phyloP scores from a whole-genome alignment of 2,113 vertebrate genomes.

The Actenoides lindsayi region DNA sequence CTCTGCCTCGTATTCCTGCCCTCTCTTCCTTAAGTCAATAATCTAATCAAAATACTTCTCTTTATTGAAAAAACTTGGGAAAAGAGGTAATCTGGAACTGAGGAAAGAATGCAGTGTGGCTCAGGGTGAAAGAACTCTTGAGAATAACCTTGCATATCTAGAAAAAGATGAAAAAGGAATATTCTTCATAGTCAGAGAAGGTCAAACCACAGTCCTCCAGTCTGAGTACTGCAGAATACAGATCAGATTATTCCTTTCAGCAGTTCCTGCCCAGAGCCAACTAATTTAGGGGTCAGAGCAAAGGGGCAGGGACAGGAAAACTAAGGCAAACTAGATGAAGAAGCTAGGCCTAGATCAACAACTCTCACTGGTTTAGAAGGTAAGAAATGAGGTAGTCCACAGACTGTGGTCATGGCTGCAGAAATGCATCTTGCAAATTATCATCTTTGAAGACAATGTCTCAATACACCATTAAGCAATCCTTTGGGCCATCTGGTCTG shows the following conservation, averaged over 20 bases:
- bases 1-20: not conserved
- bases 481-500: not conserved
- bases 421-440: not conserved
- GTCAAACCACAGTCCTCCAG: not conserved
- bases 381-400: not conserved
- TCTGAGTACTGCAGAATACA: not conserved
- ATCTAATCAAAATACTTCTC: not conserved
- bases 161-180: not conserved
- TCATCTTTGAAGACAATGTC: not conserved
- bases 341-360: not conserved
- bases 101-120: not conserved
- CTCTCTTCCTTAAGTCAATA: not conserved
- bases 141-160: not conserved
- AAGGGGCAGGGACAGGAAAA: not conserved
- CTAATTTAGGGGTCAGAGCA: fast-evolving
- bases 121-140: not conserved
- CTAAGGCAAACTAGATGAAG: not conserved
- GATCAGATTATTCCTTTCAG: not conserved
- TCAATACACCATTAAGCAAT: not conserved
- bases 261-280: not conserved
- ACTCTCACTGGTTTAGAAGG: not conserved
- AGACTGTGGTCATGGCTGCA: not conserved
- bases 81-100: not conserved
- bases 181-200: not conserved
- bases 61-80: not conserved